Conservation (phyloP, 1,140 invertebrate species). For the Rhagoletis pomonella region DNA sequence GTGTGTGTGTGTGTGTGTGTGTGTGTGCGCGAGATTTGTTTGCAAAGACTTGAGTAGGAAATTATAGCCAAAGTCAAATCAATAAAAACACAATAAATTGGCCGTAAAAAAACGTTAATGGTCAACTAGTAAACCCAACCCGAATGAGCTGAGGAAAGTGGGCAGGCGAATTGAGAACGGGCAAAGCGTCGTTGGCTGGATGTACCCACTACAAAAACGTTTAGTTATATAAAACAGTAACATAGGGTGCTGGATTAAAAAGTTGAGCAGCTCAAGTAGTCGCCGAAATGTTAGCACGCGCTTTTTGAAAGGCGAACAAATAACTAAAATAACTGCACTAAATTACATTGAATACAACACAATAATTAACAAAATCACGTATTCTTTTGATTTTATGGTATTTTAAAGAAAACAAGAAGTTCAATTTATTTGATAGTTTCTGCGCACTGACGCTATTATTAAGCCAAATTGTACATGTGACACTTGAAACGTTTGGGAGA, state of each 20-base stretch:
- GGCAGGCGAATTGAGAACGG: not conserved
- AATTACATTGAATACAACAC: not conserved
- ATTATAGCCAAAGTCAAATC: slow-evolving; percentile 59
- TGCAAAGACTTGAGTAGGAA: not conserved
- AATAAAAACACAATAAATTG: slow-evolving; percentile 58
- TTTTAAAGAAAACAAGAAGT: not conserved
- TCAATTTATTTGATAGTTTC: not conserved
- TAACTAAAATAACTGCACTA: too few species aligned
- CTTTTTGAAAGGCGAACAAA: not conserved
- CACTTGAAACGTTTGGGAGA: slow-evolving; percentile 2
- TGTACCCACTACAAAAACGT: not conserved
- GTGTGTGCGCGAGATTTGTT: not conserved
- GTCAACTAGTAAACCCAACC: slow-evolving; percentile 10
- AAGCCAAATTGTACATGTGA: not conserved
- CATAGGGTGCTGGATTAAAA: not conserved
- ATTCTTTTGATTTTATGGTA: not conserved
- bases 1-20: not conserved
- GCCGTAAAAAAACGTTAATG: slow-evolving; percentile 53
- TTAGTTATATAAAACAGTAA: not conserved
- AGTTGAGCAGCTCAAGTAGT: not conserved
- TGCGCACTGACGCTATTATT: not conserved
- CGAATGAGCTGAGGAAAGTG: not conserved
- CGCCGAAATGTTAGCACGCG: not conserved
- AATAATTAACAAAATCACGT: not conserved
- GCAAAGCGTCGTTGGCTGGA: not conserved